Evolutionary conservation across 2,797 vertebrate species (phyloP).

Genomic region (Neosilurus hyrtlii): DNA sequence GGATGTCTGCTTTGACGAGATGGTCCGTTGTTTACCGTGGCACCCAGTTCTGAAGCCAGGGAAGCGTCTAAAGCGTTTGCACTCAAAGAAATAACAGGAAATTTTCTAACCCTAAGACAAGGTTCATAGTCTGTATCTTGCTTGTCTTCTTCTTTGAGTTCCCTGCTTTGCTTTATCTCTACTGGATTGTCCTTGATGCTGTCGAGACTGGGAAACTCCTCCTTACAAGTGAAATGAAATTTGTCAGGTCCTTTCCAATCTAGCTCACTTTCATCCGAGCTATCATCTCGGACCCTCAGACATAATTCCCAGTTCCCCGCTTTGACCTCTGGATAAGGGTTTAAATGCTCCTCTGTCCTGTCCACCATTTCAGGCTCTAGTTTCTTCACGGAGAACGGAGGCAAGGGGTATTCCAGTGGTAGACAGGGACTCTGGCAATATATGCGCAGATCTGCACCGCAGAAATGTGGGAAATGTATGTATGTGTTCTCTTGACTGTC

Average conservation of each 20-base stretch:
- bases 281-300: constrained; percentile 44
- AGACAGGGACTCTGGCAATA: constrained; percentile 90
- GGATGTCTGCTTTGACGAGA: constrained; percentile 41
- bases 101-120: constrained; percentile 64
- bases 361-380: constrained; percentile 57
- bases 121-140: constrained; percentile 59
- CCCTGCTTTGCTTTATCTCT: constrained; percentile 47
- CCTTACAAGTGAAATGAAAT: constrained; percentile 6
- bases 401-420: constrained; percentile 81
- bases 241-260: constrained; percentile 22
- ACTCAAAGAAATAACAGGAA: constrained; percentile 69
- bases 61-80: constrained; percentile 40
- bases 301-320: constrained; percentile 30
- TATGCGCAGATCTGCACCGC: constrained; percentile 93
- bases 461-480: constrained; percentile 98
- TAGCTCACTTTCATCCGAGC: constrained; percentile 18
- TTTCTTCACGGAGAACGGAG: constrained; percentile 71
- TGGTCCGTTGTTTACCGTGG: constrained; percentile 66
- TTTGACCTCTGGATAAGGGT: constrained; percentile 41
- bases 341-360: neutral
- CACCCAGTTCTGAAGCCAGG: constrained; percentile 65
- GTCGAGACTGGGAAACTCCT: constrained; percentile 38
- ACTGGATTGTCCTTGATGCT: constrained; percentile 52
- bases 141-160: constrained; percentile 49
- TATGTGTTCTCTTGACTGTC: constrained; percentile 91